These are phyloP conservation scores for Xylocampa areola DNA, from an alignment of 2,888 invertebrate species.

Conservation along the genomic window DNA sequence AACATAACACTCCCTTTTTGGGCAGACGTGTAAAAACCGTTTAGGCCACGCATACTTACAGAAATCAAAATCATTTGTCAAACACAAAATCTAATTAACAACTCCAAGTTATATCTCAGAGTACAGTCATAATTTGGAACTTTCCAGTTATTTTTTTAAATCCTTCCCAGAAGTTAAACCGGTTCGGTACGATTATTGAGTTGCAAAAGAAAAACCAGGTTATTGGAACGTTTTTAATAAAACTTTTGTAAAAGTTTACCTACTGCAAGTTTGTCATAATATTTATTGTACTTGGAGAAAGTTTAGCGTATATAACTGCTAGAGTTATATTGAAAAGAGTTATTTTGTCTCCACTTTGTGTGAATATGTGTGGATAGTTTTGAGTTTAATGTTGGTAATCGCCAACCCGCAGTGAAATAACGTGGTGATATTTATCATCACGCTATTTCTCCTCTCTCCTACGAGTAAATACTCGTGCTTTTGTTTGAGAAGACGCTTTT, in stretches of 20 bases:
- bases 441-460: too few relatives aligned
- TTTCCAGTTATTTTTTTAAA: constrained; percentile 16
- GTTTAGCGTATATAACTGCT: constrained; percentile 21
- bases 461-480: too few relatives aligned
- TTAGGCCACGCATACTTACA: too few relatives aligned
- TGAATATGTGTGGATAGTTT: constrained; percentile 5
- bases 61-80: background rate
- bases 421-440: too few relatives aligned
- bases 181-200: constrained; percentile 42
- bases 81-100: background rate
- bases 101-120: background rate
- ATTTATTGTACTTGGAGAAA: constrained; percentile 34
- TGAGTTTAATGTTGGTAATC: background rate
- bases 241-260: constrained; percentile 60
- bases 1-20: too few relatives aligned
- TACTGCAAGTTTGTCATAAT: constrained; percentile 38
- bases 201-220: constrained; percentile 52
- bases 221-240: constrained; percentile 67
- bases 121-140: constrained; percentile 22
- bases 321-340: constrained; percentile 48
- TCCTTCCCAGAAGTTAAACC: constrained; percentile 13
- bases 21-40: too few relatives aligned
- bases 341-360: constrained; percentile 28
- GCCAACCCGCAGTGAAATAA: too few relatives aligned
- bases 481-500: too few relatives aligned